A percentile compares a stretch with the other conserved stretches of the same genome.
These are phyloP conservation scores for Parambassis ranga DNA, from an alignment of 2,797 vertebrate species.

Conservation along the genomic window DNA sequence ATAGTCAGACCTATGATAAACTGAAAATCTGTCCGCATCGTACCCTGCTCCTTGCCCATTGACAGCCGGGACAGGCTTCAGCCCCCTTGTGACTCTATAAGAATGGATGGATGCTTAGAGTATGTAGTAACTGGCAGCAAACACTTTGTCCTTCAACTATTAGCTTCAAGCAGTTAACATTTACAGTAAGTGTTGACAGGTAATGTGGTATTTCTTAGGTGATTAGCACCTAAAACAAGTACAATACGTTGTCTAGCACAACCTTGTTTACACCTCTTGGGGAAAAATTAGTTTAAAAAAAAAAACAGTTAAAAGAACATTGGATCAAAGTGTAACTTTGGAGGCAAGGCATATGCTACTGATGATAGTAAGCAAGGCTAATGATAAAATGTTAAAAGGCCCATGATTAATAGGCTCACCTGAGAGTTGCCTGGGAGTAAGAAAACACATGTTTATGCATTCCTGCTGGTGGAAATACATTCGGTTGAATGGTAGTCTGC, in stretches of 20 bases:
- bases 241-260: neutral
- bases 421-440: conserved; percentile 24
- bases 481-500: neutral
- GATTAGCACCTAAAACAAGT: conserved; percentile 9
- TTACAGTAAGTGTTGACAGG: no score
- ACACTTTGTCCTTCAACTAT: no score
- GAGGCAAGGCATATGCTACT: conserved; percentile 25
- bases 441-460: conserved; percentile 33
- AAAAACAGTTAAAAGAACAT: conserved; percentile 47
- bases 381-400: conserved; percentile 49
- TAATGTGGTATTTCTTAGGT: neutral
- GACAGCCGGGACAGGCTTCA: no score
- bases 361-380: conserved; percentile 33
- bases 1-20: no score
- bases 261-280: conserved; percentile 22
- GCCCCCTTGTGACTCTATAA: no score
- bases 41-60: no score
- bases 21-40: no score
- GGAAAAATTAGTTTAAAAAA: conserved; percentile 37
- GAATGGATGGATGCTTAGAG: no score
- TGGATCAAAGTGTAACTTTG: conserved; percentile 45
- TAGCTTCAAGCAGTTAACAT: no score
- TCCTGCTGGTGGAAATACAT: conserved; percentile 14
- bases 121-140: no score
- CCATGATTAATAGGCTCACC: conserved; percentile 45